Evolutionary conservation across 2,888 invertebrate species (phyloP).

Genomic region (Netelia melanura): DNA sequence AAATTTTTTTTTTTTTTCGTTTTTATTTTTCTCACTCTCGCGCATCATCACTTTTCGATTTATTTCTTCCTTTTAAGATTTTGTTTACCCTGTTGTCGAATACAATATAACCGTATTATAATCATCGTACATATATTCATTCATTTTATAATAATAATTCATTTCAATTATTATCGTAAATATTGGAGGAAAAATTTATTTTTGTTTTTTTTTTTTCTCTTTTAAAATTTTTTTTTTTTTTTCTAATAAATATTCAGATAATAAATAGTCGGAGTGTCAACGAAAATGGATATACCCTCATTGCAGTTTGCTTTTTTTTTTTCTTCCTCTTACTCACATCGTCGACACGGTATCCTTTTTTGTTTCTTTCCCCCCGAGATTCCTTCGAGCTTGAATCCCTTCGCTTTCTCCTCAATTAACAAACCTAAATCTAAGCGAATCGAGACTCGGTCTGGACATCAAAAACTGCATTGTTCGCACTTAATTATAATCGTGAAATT

Average conservation of each 20-base stretch:
- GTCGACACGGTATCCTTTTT: conserved; percentile 2
- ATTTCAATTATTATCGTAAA: conserved; percentile 64
- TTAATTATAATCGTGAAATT: conserved; percentile 4
- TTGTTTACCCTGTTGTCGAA: conserved; percentile 84
- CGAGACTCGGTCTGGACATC: conserved; percentile 19
- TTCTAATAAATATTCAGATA: conserved; percentile 69
- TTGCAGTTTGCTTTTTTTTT: conserved; percentile 37
- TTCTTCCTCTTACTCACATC: background rate
- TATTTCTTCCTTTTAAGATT: conserved; percentile 37
- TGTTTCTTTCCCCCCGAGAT: conserved; percentile 18
- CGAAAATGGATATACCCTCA: conserved; percentile 68
- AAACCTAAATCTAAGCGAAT: conserved; percentile 51
- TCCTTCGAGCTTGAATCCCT: conserved; percentile 40
- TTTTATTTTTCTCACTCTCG: conserved; percentile 35
- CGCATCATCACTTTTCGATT: conserved; percentile 47
- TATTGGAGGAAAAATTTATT: conserved; percentile 53
- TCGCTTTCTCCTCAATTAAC: conserved; percentile 27
- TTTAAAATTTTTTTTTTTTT: too few species aligned
- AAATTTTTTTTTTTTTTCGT: too few species aligned
- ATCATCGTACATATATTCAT: conserved; percentile 76
- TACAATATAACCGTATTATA: conserved; percentile 81
- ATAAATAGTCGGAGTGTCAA: conserved; percentile 72
- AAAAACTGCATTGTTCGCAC: background rate
- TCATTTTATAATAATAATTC: conserved; percentile 73
- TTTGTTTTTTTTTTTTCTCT: background rate